Evolutionary conservation across 1,140 invertebrate species (phyloP).

Genomic region (Trichogramma pretiosum): DNA sequence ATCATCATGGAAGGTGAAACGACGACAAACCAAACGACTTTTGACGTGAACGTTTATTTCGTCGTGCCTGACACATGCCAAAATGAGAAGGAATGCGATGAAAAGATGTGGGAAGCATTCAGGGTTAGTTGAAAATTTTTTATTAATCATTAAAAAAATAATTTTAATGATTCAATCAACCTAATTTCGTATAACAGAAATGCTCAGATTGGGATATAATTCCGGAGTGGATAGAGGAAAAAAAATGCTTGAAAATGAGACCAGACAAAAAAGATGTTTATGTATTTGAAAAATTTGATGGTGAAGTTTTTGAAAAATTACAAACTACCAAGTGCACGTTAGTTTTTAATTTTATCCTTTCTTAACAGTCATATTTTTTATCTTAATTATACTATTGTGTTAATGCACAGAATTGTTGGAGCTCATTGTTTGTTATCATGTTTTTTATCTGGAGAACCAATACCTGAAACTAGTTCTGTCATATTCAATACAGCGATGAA

Average conservation of each 20-base stretch:
- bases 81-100: slow-evolving; percentile 33
- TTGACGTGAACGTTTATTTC: slow-evolving; percentile 37
- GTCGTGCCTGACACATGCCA: slow-evolving; percentile 30
- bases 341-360: slow-evolving; percentile 33
- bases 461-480: slow-evolving; percentile 66
- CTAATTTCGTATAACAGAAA: slow-evolving; percentile 36
- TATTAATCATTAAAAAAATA: background rate
- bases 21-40: slow-evolving; percentile 23
- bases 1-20: slow-evolving; percentile 24
- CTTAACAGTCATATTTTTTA: slow-evolving; percentile 1
- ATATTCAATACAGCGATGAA: slow-evolving; percentile 75
- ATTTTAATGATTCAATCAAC: slow-evolving; percentile 9
- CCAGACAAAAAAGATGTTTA: slow-evolving; percentile 65
- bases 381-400: background rate
- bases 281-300: slow-evolving; percentile 64
- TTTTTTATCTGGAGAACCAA: slow-evolving; percentile 57
- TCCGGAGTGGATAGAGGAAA: slow-evolving; percentile 46
- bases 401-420: slow-evolving; percentile 59
- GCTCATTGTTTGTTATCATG: slow-evolving; percentile 71
- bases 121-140: slow-evolving; percentile 30
- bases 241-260: slow-evolving; percentile 40
- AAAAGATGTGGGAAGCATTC: slow-evolving; percentile 42
- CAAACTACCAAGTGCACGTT: slow-evolving; percentile 57
- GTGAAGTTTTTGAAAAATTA: slow-evolving; percentile 58
- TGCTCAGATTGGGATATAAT: slow-evolving; percentile 43